phyloP scores from a whole-genome alignment of 2,888 invertebrate genomes.

The Diarsia brunnea region DNA sequence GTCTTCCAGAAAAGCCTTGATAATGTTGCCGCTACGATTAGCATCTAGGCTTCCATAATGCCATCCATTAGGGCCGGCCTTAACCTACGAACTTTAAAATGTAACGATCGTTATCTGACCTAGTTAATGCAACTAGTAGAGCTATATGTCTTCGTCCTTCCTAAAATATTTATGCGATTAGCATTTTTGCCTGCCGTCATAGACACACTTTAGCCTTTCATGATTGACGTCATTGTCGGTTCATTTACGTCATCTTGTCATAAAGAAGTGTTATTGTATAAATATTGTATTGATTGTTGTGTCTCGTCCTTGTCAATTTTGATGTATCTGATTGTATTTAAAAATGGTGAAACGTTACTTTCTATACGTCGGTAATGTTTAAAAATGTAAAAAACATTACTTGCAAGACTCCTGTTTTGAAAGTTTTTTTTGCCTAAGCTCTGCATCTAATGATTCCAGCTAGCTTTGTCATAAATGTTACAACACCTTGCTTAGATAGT shows the following conservation, averaged over 20 bases:
- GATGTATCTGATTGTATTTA: neutral
- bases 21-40: slow-evolving; percentile 24
- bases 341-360: neutral
- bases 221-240: slow-evolving; percentile 45
- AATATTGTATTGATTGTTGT: slow-evolving; percentile 14
- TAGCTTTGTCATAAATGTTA: too few relatives aligned
- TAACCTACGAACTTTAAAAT: slow-evolving; percentile 43
- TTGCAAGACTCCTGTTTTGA: neutral
- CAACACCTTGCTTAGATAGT: too few relatives aligned
- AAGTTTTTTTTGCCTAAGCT: neutral
- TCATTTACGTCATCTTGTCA: slow-evolving; percentile 42
- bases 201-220: slow-evolving; percentile 27
- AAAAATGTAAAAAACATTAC: neutral
- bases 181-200: slow-evolving; percentile 9
- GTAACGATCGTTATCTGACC: slow-evolving; percentile 24
- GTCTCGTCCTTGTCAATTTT: slow-evolving; percentile 7
- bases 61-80: slow-evolving; percentile 22
- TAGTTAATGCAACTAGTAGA: slow-evolving; percentile 12
- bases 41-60: slow-evolving; percentile 23
- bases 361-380: neutral
- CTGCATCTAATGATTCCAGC: neutral
- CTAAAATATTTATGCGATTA: slow-evolving; percentile 26
- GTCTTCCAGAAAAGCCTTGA: neutral
- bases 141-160: slow-evolving; percentile 5
- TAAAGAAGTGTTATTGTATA: slow-evolving; percentile 24